Percentiles rank a stretch among this genome's conserved stretches.
Conservation (phyloP, 2,888 invertebrate genomes). For the Acleris holmiana region DNA sequence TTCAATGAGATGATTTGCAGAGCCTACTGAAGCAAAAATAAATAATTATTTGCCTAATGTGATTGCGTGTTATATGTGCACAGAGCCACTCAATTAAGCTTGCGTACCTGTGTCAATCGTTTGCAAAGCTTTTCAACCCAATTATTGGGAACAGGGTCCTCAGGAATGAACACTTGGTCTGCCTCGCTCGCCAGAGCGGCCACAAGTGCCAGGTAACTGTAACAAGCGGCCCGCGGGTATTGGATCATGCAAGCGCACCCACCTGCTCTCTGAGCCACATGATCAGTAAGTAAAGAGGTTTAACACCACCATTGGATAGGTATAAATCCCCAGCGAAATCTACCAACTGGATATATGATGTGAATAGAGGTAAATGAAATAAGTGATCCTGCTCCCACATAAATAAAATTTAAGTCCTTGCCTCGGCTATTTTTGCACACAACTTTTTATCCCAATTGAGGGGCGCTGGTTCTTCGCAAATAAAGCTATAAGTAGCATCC, state of each 20-base stretch:
- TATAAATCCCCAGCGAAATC: slow-evolving; percentile 53
- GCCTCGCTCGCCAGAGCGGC: slow-evolving; percentile 98
- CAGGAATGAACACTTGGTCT: slow-evolving; percentile 99
- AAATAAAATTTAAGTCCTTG: slow-evolving; percentile 69
- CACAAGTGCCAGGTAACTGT: slow-evolving; percentile 98
- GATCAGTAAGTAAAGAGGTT: slow-evolving; percentile 34
- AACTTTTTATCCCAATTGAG: slow-evolving; percentile 88
- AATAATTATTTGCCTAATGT: slow-evolving; percentile 13
- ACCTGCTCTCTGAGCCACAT: slow-evolving; percentile 39
- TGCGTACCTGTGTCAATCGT: slow-evolving; percentile 91
- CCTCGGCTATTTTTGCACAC: slow-evolving; percentile 87
- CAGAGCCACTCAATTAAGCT: slow-evolving; percentile 74
- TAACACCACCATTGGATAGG: slow-evolving; percentile 26
- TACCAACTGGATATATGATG: slow-evolving; percentile 60
- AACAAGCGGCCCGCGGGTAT: slow-evolving; percentile 83
- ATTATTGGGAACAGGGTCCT: slow-evolving; percentile 96
- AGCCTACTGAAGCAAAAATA: slow-evolving; percentile 30
- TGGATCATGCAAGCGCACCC: slow-evolving; percentile 71
- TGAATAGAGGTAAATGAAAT: slow-evolving; percentile 43
- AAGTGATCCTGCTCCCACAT: slow-evolving; percentile 76
- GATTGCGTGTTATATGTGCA: slow-evolving; percentile 62
- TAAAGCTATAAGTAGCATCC: slow-evolving; percentile 95
- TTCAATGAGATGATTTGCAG: slow-evolving; percentile 15
- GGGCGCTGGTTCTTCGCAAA: slow-evolving; percentile 94
- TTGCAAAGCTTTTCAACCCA: slow-evolving; percentile 94